phyloP scores from a whole-genome alignment of 2,113 vertebrate species.

The Eubucco bourcierii region DNA sequence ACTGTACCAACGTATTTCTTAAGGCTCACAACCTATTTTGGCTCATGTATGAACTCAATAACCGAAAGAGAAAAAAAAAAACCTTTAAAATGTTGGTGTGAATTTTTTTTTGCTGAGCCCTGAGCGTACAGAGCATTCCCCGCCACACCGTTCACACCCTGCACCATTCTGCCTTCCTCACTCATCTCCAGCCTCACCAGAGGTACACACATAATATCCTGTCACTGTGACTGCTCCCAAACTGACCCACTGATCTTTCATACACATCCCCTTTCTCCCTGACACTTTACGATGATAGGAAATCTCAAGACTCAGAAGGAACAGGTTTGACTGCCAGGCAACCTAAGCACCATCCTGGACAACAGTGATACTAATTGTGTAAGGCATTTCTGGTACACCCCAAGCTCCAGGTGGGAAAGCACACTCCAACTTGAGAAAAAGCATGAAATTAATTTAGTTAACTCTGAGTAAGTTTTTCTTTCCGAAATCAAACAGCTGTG shows the following conservation, averaged over 20 bases:
- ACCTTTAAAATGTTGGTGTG: background rate
- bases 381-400: background rate
- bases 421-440: background rate
- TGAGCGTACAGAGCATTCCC: background rate
- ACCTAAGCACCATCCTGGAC: background rate
- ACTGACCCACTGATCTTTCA: background rate
- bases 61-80: background rate
- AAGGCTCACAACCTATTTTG: background rate
- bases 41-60: background rate
- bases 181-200: background rate
- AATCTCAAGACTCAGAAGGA: background rate
- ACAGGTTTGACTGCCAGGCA: background rate
- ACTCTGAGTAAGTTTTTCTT: background rate
- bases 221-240: background rate
- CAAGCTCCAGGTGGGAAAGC: background rate
- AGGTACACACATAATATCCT: background rate
- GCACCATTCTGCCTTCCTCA: background rate
- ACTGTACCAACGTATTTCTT: background rate
- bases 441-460: background rate
- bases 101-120: background rate
- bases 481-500: background rate
- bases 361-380: fast-evolving
- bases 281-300: background rate
- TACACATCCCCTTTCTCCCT: background rate
- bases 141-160: background rate